These are phyloP conservation scores for Pseudomyrmex flavicornis DNA, from an alignment of 1,140 invertebrate species.

Conservation along the genomic window DNA sequence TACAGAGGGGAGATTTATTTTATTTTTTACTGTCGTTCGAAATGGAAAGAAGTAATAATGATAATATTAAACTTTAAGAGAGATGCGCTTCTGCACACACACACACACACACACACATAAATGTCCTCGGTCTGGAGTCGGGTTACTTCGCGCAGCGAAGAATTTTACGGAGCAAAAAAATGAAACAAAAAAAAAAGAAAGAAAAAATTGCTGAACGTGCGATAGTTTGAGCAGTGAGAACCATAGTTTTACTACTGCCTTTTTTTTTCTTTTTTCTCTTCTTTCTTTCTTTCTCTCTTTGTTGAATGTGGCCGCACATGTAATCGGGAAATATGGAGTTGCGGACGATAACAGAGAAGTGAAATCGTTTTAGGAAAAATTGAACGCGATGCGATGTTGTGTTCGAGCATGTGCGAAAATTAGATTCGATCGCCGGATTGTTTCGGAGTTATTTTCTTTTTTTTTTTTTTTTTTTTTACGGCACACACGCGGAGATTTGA, in stretches of 20 bases:
- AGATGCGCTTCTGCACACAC: too few species aligned
- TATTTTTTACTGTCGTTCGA: too few species aligned
- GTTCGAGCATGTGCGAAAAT: conserved; percentile 40
- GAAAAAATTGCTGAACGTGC: neutral
- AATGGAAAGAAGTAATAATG: too few species aligned
- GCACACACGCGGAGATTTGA: neutral
- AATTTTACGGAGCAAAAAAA: neutral
- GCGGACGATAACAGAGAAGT: conserved; percentile 21
- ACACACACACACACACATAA: too few species aligned
- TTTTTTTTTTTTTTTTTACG: neutral
- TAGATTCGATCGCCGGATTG: conserved; percentile 30
- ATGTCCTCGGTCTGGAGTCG: too few species aligned
- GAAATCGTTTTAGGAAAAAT: conserved; percentile 46
- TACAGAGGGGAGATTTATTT: too few species aligned
- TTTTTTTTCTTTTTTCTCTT: neutral
- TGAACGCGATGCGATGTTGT: conserved; percentile 21
- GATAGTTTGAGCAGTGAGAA: conserved; percentile 22
- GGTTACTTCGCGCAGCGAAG: too few species aligned
- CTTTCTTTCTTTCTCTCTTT: conserved; percentile 6
- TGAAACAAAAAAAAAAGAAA: neutral
- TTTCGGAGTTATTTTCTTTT: neutral
- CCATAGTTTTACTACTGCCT: neutral
- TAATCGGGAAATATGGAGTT: conserved; percentile 40
- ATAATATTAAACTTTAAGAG: too few species aligned
- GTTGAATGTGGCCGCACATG: conserved; percentile 15